Conservation (phyloP, 2,797 vertebrate genomes). For the Etheostoma perlongum region DNA sequence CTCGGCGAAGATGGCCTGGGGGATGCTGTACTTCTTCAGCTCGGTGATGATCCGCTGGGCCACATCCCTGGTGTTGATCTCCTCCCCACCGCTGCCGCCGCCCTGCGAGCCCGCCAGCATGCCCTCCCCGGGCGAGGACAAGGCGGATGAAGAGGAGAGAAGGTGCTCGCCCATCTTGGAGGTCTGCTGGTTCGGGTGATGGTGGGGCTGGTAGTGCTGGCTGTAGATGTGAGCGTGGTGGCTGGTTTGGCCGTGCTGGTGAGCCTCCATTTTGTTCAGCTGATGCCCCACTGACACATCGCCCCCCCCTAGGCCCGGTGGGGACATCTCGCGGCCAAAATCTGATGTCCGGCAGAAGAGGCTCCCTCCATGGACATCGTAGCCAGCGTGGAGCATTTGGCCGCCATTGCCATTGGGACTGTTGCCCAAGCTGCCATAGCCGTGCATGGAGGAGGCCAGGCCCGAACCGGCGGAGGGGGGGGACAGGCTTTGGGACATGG, state of each 20-base stretch:
- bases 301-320: constrained; percentile 78
- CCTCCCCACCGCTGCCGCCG: constrained; percentile 77
- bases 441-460: constrained; percentile 84
- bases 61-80: constrained; percentile 91
- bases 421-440: constrained; percentile 85
- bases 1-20: constrained; percentile 91
- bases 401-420: constrained; percentile 77
- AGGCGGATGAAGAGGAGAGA: constrained; percentile 75
- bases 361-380: constrained; percentile 86
- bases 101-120: constrained; percentile 76
- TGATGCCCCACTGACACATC: constrained; percentile 82
- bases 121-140: constrained; percentile 79
- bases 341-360: constrained; percentile 88
- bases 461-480: constrained; percentile 81
- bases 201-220: constrained; percentile 86
- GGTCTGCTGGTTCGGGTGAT: constrained; percentile 82
- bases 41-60: constrained; percentile 91
- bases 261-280: constrained; percentile 86
- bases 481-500: constrained; percentile 86
- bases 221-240: constrained; percentile 85
- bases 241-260: constrained; percentile 77
- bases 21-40: constrained; percentile 91
- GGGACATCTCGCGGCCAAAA: constrained; percentile 88
- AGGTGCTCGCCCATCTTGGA: constrained; percentile 85
- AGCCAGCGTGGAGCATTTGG: constrained; percentile 84